phyloP scores from a whole-genome alignment of 2,113 vertebrate species.

The Empidonax traillii region DNA sequence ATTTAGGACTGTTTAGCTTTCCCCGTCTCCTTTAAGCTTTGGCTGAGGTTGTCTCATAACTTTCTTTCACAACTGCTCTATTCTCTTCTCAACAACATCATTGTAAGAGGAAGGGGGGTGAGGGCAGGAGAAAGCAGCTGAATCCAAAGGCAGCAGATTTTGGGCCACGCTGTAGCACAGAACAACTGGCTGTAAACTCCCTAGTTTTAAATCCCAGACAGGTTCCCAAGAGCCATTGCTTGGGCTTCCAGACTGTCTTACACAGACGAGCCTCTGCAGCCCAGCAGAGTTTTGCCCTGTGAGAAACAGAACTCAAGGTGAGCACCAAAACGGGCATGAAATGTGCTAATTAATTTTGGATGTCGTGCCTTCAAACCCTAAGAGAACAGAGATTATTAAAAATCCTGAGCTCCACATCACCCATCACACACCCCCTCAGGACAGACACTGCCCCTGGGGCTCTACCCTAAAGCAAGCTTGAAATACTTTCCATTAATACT shows the following conservation, averaged over 20 bases:
- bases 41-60: neutral
- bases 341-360: neutral
- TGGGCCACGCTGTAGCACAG: neutral
- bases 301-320: slow-evolving; percentile 8
- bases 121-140: neutral
- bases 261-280: neutral
- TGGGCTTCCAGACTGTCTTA: neutral
- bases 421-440: neutral
- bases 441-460: neutral
- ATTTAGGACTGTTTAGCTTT: neutral
- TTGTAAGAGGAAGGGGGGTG: neutral
- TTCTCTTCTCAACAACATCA: neutral
- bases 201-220: neutral
- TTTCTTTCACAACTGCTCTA: neutral
- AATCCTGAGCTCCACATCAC: neutral
- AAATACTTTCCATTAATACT: neutral
- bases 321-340: neutral
- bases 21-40: neutral
- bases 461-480: neutral
- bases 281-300: neutral
- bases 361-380: neutral
- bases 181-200: neutral
- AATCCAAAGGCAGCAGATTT: neutral
- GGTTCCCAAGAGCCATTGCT: neutral
- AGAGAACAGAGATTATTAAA: neutral